A percentile compares a stretch with the other conserved stretches of the same genome.
Evolutionary conservation across 2,888 invertebrate species (phyloP).

Genomic region (Syritta pipiens): DNA sequence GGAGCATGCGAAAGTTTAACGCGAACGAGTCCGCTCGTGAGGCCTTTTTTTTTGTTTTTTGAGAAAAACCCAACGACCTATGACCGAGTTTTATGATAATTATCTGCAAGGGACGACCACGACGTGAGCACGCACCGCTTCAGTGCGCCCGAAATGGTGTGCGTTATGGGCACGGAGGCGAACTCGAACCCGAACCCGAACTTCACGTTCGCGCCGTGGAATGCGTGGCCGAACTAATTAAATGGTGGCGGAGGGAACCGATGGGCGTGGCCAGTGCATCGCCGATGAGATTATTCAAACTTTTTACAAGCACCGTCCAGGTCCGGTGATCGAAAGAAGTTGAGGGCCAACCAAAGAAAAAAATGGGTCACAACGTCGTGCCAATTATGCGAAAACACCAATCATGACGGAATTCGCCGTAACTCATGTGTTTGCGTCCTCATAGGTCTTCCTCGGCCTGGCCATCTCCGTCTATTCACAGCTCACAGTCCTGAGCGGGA

Average conservation of each 20-base stretch:
- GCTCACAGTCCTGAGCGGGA: conserved; percentile 25
- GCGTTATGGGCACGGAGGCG: conserved; percentile 50
- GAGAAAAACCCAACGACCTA: conserved; percentile 65
- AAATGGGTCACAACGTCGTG: conserved; percentile 57
- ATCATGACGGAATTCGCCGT: conserved; percentile 67
- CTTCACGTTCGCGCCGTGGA: conserved; percentile 17
- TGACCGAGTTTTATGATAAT: conserved; percentile 69
- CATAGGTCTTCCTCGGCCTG: too few species aligned
- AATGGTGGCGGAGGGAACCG: conserved; percentile 17
- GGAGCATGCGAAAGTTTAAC: conserved; percentile 61
- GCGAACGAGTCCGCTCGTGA: too few species aligned
- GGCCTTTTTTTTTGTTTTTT: conserved; percentile 1
- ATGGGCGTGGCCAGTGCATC: conserved; percentile 53
- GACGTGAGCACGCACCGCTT: conserved; percentile 33
- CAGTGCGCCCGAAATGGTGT: conserved; percentile 15
- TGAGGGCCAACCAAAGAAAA: too few species aligned
- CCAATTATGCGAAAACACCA: conserved; percentile 64
- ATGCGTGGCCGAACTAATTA: conserved; percentile 67
- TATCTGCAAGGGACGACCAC: conserved; percentile 54
- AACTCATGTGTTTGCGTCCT: conserved; percentile 50
- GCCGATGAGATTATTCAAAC: conserved; percentile 60
- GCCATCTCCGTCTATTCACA: too few species aligned
- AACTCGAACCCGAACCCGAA: conserved; percentile 42
- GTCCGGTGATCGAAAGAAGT: too few species aligned
- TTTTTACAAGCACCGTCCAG: conserved; percentile 4